These are phyloP conservation scores for Ptychobarbus kaznakovi DNA, from an alignment of 2,797 vertebrate genomes.

Conservation along the genomic window DNA sequence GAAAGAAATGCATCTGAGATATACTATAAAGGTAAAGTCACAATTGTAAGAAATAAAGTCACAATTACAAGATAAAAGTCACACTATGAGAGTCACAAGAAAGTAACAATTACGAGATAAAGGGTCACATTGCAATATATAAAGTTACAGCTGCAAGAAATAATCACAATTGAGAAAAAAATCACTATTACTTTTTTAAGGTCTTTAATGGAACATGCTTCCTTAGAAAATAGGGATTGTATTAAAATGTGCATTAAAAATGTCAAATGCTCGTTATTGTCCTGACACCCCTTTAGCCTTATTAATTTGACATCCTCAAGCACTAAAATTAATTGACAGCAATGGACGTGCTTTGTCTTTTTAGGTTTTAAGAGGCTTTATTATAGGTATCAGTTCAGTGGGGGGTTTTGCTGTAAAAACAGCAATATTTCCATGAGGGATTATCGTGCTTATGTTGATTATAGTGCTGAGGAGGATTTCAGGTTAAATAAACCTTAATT, in stretches of 20 bases:
- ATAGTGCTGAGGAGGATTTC: constrained; percentile 50
- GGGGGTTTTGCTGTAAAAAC: constrained; percentile 55
- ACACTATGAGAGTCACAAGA: background rate
- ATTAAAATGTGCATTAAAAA: background rate
- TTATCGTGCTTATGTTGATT: constrained; percentile 56
- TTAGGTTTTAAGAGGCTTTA: constrained; percentile 67
- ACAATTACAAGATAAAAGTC: background rate
- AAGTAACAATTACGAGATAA: background rate
- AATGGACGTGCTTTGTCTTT: constrained; percentile 41
- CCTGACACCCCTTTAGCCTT: background rate
- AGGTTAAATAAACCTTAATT: constrained; percentile 58
- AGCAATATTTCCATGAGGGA: constrained; percentile 54
- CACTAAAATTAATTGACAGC: background rate
- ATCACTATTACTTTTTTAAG: background rate
- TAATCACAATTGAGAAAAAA: background rate
- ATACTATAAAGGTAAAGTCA: background rate
- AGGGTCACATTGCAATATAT: background rate
- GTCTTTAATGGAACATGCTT: too few species aligned
- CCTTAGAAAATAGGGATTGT: too few species aligned
- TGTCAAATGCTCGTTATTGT: background rate
- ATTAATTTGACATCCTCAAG: background rate
- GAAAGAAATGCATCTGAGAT: too few species aligned
- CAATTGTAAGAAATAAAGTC: background rate
- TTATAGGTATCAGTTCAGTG: constrained; percentile 52
- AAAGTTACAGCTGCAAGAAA: background rate